Evolutionary conservation across 2,113 vertebrate genomes (phyloP).

Genomic region (Aptenodytes forsteri): DNA sequence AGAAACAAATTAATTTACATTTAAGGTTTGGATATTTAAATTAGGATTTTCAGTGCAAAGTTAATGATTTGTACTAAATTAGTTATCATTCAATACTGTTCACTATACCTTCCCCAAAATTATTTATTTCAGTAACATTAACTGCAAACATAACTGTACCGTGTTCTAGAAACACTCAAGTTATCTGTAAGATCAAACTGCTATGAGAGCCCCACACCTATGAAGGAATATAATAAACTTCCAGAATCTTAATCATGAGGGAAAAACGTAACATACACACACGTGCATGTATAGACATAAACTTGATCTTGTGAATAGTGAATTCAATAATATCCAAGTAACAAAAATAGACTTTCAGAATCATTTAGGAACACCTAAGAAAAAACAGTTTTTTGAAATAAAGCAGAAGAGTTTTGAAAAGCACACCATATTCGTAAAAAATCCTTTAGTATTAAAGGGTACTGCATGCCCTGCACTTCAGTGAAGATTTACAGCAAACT

Average conservation of each 20-base stretch:
- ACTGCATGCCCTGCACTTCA: not conserved
- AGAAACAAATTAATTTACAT: not conserved
- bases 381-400: not conserved
- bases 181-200: not conserved
- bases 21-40: not conserved
- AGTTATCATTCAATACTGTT: not conserved
- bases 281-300: fast-evolving
- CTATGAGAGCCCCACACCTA: not conserved
- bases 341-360: not conserved
- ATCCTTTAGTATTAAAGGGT: not conserved
- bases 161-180: not conserved
- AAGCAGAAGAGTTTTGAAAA: not conserved
- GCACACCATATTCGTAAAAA: not conserved
- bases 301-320: not conserved
- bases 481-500: not conserved
- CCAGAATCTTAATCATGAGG: not conserved
- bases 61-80: not conserved
- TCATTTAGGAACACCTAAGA: not conserved
- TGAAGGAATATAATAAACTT: not conserved
- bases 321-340: not conserved
- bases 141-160: not conserved
- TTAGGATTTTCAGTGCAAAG: not conserved
- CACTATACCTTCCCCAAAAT: not conserved
- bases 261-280: not conserved
- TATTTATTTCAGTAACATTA: not conserved